Conservation (phyloP, 2,797 vertebrate species). For the Epinephelus malabaricus region DNA sequence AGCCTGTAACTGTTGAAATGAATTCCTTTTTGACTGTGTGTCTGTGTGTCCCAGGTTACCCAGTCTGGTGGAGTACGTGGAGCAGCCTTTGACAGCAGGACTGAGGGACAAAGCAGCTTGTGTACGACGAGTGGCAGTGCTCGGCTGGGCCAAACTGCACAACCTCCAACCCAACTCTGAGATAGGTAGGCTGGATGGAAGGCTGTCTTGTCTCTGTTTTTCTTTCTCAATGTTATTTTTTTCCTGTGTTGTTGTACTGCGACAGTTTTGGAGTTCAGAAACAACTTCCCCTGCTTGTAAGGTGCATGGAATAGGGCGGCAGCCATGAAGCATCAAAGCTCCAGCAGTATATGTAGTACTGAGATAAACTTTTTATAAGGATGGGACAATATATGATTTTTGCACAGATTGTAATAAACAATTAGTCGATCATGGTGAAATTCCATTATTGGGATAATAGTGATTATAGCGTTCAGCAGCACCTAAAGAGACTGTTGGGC, state of each 20-base stretch:
- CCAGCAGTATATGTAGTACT: not conserved
- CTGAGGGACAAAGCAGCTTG: constrained; percentile 94
- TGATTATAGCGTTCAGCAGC: too few species aligned
- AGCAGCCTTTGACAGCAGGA: constrained; percentile 91
- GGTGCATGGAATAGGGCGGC: not conserved
- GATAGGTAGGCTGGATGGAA: constrained; percentile 53
- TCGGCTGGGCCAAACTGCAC: constrained; percentile 95
- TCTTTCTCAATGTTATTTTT: not conserved
- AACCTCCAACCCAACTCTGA: constrained; percentile 87
- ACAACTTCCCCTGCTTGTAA: not conserved
- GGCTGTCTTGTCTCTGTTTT: not conserved
- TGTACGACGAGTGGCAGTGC: constrained; percentile 93
- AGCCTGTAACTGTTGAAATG: not conserved
- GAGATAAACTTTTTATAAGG: not conserved
- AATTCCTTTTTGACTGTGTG: not conserved
- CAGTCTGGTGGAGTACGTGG: constrained; percentile 93
- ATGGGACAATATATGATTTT: too few species aligned
- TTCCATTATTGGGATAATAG: too few species aligned
- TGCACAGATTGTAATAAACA: too few species aligned
- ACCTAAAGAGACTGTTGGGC: too few species aligned
- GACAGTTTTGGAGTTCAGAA: too few species aligned
- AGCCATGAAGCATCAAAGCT: not conserved
- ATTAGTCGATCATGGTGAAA: too few species aligned
- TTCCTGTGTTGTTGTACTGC: too few species aligned
- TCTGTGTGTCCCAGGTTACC: constrained; percentile 87